A percentile compares a stretch with the other conserved stretches of the same genome.
These are phyloP conservation scores for Darevskia nairensis DNA, from an alignment of 2,797 vertebrate species.

Conservation along the genomic window DNA sequence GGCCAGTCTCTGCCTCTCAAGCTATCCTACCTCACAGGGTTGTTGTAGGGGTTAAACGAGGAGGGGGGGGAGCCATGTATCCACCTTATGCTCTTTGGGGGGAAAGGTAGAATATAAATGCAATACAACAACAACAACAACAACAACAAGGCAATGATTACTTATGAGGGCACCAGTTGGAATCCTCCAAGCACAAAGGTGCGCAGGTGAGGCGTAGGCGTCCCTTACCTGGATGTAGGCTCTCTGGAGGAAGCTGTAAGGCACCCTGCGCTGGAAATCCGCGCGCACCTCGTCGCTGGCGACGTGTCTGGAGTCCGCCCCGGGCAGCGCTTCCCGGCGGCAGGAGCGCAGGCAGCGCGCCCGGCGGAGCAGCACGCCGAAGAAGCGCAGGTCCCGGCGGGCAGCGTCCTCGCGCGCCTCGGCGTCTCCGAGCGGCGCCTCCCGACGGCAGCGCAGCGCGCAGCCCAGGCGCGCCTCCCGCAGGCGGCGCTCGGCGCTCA, in stretches of 20 bases:
- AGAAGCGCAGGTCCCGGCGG: constrained; percentile 79
- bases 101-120: no score
- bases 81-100: no score
- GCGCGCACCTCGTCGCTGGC: constrained; percentile 89
- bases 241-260: constrained; percentile 95
- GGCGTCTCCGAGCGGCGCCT: constrained; percentile 71
- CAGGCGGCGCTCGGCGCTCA: not conserved
- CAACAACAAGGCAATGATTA: no score
- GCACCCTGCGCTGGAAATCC: constrained; percentile 91
- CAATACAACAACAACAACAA: no score
- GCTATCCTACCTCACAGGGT: no score
- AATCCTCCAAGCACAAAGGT: no score
- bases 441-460: constrained; percentile 83
- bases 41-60: no score
- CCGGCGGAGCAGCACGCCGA: constrained; percentile 83
- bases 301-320: constrained; percentile 83
- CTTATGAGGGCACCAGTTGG: no score
- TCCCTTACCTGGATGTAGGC: constrained; percentile 92
- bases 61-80: no score
- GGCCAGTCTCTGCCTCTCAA: no score
- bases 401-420: not conserved
- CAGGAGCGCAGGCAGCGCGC: constrained; percentile 82
- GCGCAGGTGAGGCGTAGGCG: not conserved
- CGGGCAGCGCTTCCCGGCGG: constrained; percentile 82
- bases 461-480: constrained; percentile 82